Evolutionary conservation across 2,113 vertebrate species (phyloP).

Genomic region (Hydropotes inermis): DNA sequence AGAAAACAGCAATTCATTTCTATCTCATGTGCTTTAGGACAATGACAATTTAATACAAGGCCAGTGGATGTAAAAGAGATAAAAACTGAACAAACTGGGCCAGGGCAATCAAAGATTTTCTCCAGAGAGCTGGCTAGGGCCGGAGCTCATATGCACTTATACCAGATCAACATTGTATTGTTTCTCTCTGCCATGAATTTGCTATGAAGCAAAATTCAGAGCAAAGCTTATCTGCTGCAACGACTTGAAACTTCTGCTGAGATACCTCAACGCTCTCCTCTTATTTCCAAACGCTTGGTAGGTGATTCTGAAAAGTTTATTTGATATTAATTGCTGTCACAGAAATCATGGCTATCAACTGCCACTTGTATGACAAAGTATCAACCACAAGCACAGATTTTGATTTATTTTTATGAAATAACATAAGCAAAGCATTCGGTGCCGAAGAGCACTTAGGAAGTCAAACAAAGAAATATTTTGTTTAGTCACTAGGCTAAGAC

Average conservation of each 20-base stretch:
- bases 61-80: constrained; percentile 86
- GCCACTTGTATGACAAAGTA: constrained; percentile 37
- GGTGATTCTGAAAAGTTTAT: constrained; percentile 53
- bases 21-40: constrained; percentile 86
- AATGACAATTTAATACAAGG: constrained; percentile 92
- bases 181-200: constrained; percentile 75
- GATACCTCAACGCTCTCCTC: not conserved
- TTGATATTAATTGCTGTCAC: constrained; percentile 43
- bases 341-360: constrained; percentile 59
- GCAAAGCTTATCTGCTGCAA: not conserved
- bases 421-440: constrained; percentile 35
- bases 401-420: constrained; percentile 43
- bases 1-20: constrained; percentile 91
- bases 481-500: constrained; percentile 39
- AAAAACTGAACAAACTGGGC: constrained; percentile 85
- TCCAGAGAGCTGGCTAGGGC: constrained; percentile 79
- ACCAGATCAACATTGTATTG: constrained; percentile 82
- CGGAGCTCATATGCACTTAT: constrained; percentile 72
- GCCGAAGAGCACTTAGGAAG: constrained; percentile 49
- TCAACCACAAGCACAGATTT: not conserved
- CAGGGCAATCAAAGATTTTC: constrained; percentile 82
- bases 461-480: constrained; percentile 50
- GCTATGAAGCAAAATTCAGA: constrained; percentile 63
- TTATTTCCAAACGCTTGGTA: not conserved
- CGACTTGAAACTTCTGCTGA: constrained; percentile 34